These are phyloP conservation scores for Xiphophorus couchianus DNA, from an alignment of 2,113 vertebrate species.

Conservation along the genomic window DNA sequence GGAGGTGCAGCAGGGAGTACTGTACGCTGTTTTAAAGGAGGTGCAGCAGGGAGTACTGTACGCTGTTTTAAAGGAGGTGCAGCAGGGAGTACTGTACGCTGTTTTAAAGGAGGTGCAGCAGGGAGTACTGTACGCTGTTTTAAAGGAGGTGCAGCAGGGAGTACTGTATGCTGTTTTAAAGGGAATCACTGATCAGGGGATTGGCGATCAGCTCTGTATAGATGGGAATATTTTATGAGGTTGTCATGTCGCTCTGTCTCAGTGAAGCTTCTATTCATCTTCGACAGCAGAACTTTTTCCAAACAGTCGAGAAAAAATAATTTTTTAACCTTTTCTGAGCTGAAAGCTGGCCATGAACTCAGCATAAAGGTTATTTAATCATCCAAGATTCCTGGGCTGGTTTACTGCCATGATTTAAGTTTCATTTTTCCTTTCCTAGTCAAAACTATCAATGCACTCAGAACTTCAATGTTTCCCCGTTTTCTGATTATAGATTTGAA, in stretches of 20 bases:
- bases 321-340: not conserved
- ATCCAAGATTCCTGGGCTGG: not conserved
- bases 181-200: slow-evolving; percentile 8
- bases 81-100: not conserved
- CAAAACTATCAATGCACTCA: not conserved
- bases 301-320: not conserved
- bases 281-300: not conserved
- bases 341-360: not conserved
- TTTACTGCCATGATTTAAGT: not conserved
- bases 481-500: too few species aligned
- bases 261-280: not conserved
- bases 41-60: not conserved
- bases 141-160: not conserved
- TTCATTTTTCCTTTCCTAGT: not conserved
- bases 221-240: not conserved
- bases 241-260: not conserved
- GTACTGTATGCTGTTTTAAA: not conserved
- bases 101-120: too few species aligned
- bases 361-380: not conserved
- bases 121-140: not conserved
- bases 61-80: not conserved
- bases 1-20: too few species aligned
- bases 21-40: not conserved
- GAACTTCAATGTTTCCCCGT: too few species aligned
- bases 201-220: not conserved